Evolutionary conservation across 1,140 invertebrate genomes (phyloP), one percentile per base, ranked within the genome.

Genomic region (Melanaphis sacchari): DNA sequence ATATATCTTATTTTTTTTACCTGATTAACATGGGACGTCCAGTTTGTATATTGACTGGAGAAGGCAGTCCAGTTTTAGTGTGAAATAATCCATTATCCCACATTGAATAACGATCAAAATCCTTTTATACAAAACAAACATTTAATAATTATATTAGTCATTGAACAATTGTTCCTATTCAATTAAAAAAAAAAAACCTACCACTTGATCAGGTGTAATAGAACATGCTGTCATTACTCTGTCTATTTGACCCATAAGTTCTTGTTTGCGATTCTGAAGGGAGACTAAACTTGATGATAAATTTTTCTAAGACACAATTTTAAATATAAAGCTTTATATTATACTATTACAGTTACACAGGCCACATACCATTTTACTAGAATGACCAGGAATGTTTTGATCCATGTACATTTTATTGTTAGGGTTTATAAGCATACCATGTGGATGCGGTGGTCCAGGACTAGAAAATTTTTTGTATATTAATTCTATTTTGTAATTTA

Each of bases 181-280:
- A n/a, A n/a, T n/a, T n/a, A 11, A 24, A 76, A 31, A 54, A 66
- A 90, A 26, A 46, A 11, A 92, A 93, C 81, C 0, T 85, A 93
- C 91, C 38, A 85, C 46, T 91, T 91, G 59, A 40, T 93, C 91
- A 54, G 91, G 91, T 22, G 91, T 93, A 46, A 93, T 43, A 85
- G 91, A 41, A 84, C 91, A 93, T 11, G 91, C 91, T 26, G 91
- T 54, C 91, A 96, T 96, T 81, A 97, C 96, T 94, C 96, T 96
- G 94, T 97, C 97, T 40, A 97, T 94, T 93, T 97, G 97, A 94
- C 96, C 96, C 46, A 97, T 95, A 76, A 97, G 96, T 94, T 97
- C 97, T 95, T 96, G 96, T 94, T 96, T 97, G 31, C 96, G 95
- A 94, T 97, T 96, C 92, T 97, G 95, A 43, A 97, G 95, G 94